These are phyloP conservation scores for Tachysurus fulvidraco DNA, from an alignment of 2,113 vertebrate species.

Conservation along the genomic window DNA sequence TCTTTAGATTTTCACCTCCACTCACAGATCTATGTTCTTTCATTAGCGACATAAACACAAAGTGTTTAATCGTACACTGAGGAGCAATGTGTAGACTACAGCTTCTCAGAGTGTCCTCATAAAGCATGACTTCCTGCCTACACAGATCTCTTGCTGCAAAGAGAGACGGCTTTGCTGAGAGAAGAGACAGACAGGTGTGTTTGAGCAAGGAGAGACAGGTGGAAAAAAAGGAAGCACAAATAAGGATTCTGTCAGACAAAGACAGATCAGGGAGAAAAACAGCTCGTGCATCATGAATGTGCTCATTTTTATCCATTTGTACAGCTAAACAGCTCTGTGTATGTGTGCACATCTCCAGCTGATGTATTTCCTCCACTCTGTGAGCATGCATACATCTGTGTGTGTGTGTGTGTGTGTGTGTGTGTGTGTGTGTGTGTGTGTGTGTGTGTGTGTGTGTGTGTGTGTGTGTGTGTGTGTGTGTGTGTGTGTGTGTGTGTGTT, in stretches of 20 bases:
- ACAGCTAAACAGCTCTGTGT: not conserved
- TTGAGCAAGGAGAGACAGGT: not conserved
- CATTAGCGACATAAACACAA: slow-evolving; percentile 68
- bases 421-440: slow-evolving; percentile 26
- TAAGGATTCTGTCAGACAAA: slow-evolving; percentile 6
- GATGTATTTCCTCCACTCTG: slow-evolving; percentile 23
- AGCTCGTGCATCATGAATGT: not conserved
- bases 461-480: not conserved
- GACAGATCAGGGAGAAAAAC: slow-evolving; percentile 46
- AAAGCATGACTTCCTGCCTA: slow-evolving; percentile 14
- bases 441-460: slow-evolving; percentile 12
- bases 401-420: not conserved
- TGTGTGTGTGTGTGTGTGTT: slow-evolving; percentile 17
- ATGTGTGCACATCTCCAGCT: not conserved
- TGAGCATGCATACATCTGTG: not conserved
- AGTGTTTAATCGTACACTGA: slow-evolving; percentile 67
- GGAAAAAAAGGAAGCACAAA: not conserved
- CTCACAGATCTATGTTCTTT: slow-evolving; percentile 69
- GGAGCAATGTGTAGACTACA: slow-evolving; percentile 25
- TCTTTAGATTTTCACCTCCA: slow-evolving; percentile 62
- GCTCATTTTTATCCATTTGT: slow-evolving; percentile 5
- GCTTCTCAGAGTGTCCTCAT: slow-evolving; percentile 12
- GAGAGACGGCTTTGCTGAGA: not conserved
- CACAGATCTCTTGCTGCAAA: slow-evolving; percentile 42
- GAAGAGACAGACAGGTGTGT: slow-evolving; percentile 6